A percentile compares a stretch with the other conserved stretches of the same genome.
Evolutionary conservation across 2,888 invertebrate genomes (phyloP).

Genomic region (Isoperla grammatica): DNA sequence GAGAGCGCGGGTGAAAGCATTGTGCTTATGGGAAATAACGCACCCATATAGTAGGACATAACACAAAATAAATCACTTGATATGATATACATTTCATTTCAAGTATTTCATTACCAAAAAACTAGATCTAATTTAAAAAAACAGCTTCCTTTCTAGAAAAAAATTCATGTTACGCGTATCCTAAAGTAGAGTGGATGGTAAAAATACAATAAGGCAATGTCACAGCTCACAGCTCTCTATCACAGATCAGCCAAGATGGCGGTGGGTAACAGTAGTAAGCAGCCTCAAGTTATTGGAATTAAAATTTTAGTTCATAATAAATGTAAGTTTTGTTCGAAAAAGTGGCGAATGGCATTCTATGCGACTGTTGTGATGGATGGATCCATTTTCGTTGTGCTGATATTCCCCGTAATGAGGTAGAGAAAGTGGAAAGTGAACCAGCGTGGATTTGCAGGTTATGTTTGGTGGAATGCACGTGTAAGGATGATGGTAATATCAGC

Average conservation of each 20-base stretch:
- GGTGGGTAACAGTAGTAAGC: not conserved
- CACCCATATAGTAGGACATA: too few relatives aligned
- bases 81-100: too few relatives aligned
- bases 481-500: not conserved
- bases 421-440: not conserved
- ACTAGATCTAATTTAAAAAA: too few relatives aligned
- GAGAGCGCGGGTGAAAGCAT: too few relatives aligned
- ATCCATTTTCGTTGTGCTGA: not conserved
- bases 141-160: too few relatives aligned
- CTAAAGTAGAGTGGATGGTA: too few relatives aligned
- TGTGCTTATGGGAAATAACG: too few relatives aligned
- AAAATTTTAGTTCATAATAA: not conserved
- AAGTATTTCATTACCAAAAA: too few relatives aligned
- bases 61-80: too few relatives aligned
- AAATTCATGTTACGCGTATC: too few relatives aligned
- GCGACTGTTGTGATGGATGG: not conserved
- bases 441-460: constrained; percentile 3
- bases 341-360: constrained; percentile 1
- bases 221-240: too few relatives aligned
- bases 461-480: not conserved
- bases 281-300: not conserved
- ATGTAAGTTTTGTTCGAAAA: not conserved
- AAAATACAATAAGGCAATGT: too few relatives aligned
- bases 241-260: not conserved
- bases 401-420: not conserved